phyloP scores from a whole-genome alignment of 2,888 invertebrate species.

The Chloroclysta siterata region DNA sequence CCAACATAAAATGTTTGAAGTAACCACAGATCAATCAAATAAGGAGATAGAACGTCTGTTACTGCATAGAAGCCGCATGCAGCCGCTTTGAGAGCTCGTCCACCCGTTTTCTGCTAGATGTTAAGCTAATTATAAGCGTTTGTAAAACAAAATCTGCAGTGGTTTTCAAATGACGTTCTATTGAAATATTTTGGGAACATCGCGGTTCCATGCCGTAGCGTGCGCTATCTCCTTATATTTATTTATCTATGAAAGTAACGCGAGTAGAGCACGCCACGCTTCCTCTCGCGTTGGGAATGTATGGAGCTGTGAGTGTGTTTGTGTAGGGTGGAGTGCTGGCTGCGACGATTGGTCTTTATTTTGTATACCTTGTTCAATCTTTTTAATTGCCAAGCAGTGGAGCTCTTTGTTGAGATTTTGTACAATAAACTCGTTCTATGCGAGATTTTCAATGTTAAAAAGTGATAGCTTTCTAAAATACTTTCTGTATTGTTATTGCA shows the following conservation, averaged over 20 bases:
- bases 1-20: slow-evolving; percentile 70
- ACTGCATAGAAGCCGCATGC: not conserved
- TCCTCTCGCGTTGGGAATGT: slow-evolving; percentile 61
- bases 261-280: slow-evolving; percentile 69
- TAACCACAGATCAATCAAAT: slow-evolving; percentile 24
- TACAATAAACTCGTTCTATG: no score
- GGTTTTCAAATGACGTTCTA: no score
- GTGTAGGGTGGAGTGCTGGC: slow-evolving; percentile 6
- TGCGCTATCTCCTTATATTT: not conserved
- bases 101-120: no score
- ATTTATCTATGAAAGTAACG: slow-evolving; percentile 46
- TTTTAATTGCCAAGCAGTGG: not conserved
- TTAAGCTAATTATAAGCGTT: no score
- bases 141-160: no score
- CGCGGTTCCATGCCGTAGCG: no score
- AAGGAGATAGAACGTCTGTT: not conserved
- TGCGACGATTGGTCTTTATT: slow-evolving; percentile 8
- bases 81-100: no score
- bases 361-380: not conserved
- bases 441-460: no score
- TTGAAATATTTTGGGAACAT: no score
- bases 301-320: slow-evolving; percentile 49
- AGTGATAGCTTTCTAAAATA: no score
- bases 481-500: no score
- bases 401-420: not conserved